Evolutionary conservation across 2,797 vertebrate species (phyloP), one percentile per base, ranked within the genome.

Genomic region (Sebastes baramenuke): DNA sequence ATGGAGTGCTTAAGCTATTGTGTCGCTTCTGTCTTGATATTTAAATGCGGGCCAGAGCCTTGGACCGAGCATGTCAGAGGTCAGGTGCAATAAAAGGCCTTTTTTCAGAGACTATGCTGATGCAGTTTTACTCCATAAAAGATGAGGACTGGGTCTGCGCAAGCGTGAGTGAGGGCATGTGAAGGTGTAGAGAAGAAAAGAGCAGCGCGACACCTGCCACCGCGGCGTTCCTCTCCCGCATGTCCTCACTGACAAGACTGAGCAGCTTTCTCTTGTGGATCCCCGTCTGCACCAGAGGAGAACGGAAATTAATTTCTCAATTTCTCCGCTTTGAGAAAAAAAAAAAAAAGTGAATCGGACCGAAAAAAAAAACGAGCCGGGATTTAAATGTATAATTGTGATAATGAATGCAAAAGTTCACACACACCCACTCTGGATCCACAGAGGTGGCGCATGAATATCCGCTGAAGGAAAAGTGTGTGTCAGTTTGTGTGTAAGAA

Each of bases 301-400:
- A 87, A 74, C 24, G 12, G 71, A 89, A 92, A 92, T 92, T 66
- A 84, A 87, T 88, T 91, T 76, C 67, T 91, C 73, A 75, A 58
- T 82, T 85, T 72, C 64, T 66, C 32, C n/a, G 20, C 30, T 69
- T 49, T 52, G 18, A 52, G 8, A 32, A 69, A 10, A 34, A 38
- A 38, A 25, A 72, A 59, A 64, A 65, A 82, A 75, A 11, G 27
- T 72, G 42, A 80, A 60, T 78, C 42, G 49, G 29, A 79, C 68
- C 25, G 55, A 65, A 65, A 82, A 81, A 82, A 67, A 67, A 82
- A 67, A 83, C 36, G 64, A 81, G 67, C 74, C 20, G 5, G 56
- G 65, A 86, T 86, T 88, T 85, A 82, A 88, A 92, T 90, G 72
- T 84, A 75, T 79, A 85, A 93, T 89, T 91, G 56, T 89, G 77